Base-by-base conservation (phyloP, 2,888 invertebrate genomes). In the Latrodectus hesperus region DNA sequence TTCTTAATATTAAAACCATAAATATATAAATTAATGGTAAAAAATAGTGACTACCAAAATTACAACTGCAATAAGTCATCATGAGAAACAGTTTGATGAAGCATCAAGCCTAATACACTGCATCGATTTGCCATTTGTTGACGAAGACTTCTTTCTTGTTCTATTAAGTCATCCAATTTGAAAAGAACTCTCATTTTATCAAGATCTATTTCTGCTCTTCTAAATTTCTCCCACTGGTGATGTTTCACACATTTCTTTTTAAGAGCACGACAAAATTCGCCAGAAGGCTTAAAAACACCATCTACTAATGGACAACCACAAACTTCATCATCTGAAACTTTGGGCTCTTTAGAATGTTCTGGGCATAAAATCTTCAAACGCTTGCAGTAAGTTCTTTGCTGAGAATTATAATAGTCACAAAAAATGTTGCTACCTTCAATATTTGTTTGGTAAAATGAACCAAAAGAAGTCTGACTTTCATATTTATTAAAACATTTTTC, bases 401-500 rank as follows among this genome's bases (percentile, higher is more conserved):
- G 93, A 0, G 96, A 95, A 93, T 98, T 99, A 93, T 96, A 99
- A 92, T 96, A 97, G 91, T 99, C 99, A 92, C 99, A 99, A 93
- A 99, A 99, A 96, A 99, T 97, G 90, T 97, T 97, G 93, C 97
- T 97, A 0, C 96, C 96, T 92, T 98, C 98, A 91, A 99, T 98
- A 83, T 97, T 94, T 0, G 98, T 98, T 92, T 98, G 96, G 91
- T 97, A 98, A 71, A 97, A 95, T 49, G 98, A 98, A 14, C 98
- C 98, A 92, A 98, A 99, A 0, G 98, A 98, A 1, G 98, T 97
- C 93, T 99, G 98, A 73, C 98, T 97, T 92, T 99, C 99, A 92
- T 98, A 97, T 94, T 99, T 99, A 90, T 97, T 96, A 92, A 98
- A 99, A 92, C 99, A 99, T 92, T 98, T 98, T 93, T 98, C 99